Evolutionary conservation across 2,113 vertebrate species (phyloP).

Genomic region (Nothoprocta pentlandii): DNA sequence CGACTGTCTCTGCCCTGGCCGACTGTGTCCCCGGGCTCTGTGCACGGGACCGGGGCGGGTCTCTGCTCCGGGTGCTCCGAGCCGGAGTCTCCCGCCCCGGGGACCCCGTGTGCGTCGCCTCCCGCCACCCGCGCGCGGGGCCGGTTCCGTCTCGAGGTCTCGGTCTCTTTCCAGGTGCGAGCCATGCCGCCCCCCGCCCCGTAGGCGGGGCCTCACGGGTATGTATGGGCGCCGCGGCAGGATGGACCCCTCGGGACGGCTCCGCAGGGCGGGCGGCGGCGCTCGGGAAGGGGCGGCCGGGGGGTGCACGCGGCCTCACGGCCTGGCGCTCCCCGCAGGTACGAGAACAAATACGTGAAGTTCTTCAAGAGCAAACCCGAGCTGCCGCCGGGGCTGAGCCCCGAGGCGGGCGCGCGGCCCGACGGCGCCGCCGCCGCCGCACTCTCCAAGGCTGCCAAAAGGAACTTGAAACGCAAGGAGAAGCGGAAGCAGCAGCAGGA

Average conservation of each 20-base stretch:
- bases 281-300: too few species aligned
- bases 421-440: too few species aligned
- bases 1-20: too few species aligned
- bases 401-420: conserved; percentile 50
- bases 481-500: conserved; percentile 90
- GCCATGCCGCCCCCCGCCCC: neutral
- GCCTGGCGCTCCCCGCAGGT: conserved; percentile 75
- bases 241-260: too few species aligned
- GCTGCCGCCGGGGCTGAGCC: conserved; percentile 89
- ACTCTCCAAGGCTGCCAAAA: conserved; percentile 86
- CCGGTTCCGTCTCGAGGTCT: neutral
- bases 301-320: neutral
- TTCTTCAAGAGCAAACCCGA: conserved; percentile 96
- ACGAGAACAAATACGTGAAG: conserved; percentile 97
- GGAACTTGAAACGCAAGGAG: conserved; percentile 94
- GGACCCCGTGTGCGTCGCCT: too few species aligned
- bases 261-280: too few species aligned
- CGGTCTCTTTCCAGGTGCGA: conserved; percentile 22
- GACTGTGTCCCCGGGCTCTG: too few species aligned
- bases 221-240: neutral
- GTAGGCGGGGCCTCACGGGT: neutral
- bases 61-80: too few species aligned
- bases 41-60: too few species aligned
- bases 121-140: neutral
- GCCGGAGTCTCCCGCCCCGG: too few species aligned